Percentiles rank a stretch among this genome's conserved stretches.
These are phyloP conservation scores for Salarias fasciatus DNA, from an alignment of 2,797 vertebrate genomes.

Conservation along the genomic window DNA sequence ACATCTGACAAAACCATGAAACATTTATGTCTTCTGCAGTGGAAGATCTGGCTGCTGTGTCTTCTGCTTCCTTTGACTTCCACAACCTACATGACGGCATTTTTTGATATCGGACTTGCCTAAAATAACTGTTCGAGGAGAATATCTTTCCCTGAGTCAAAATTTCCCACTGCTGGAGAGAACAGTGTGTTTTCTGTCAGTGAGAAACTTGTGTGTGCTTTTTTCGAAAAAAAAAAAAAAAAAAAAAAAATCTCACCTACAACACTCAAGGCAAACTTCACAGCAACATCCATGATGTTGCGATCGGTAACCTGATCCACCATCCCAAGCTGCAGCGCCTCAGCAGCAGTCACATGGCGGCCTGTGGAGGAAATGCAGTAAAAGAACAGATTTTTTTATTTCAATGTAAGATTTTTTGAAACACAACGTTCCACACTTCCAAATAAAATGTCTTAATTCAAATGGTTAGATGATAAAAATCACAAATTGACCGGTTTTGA, in stretches of 20 bases:
- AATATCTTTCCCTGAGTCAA: conserved; percentile 19
- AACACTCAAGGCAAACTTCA: conserved; percentile 84
- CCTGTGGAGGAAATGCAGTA: conserved; percentile 76
- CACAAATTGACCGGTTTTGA: not conserved
- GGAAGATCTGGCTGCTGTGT: conserved; percentile 60
- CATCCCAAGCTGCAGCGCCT: conserved; percentile 90
- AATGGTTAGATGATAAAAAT: conserved; percentile 8
- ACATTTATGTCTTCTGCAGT: conserved; percentile 75
- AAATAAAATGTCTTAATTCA: too few species aligned
- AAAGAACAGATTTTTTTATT: too few species aligned
- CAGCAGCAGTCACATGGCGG: conserved; percentile 82
- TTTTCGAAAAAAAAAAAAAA: not conserved
- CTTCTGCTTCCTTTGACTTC: conserved; percentile 62
- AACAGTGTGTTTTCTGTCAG: conserved; percentile 19
- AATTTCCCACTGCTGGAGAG: conserved; percentile 26
- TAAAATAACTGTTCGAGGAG: conserved; percentile 54
- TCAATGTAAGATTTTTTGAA: too few species aligned
- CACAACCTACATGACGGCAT: conserved; percentile 43
- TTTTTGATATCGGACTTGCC: conserved; percentile 48
- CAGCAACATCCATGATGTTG: conserved; percentile 81
- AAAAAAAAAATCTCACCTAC: conserved; percentile 83
- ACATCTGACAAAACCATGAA: conserved; percentile 79
- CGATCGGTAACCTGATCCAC: conserved; percentile 87
- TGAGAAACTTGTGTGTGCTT: not conserved
- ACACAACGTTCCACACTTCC: too few species aligned